Evolutionary conservation across 2,797 vertebrate species (phyloP).

Genomic region (Halcyon smyrnensis): DNA sequence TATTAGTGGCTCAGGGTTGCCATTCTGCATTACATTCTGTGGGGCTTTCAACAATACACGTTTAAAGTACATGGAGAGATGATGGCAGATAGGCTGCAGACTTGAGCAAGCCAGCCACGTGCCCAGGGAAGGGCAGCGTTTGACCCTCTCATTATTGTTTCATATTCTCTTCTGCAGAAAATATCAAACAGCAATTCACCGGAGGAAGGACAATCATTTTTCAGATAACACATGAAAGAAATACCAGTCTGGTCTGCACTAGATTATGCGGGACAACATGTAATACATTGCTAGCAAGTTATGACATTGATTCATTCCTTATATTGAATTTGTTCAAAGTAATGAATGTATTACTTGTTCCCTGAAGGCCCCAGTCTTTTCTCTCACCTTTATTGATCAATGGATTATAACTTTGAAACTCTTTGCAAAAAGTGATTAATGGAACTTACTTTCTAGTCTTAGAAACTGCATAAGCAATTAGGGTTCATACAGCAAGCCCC

Average conservation of each 20-base stretch:
- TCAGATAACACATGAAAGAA: neutral
- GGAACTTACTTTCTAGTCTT: slow-evolving; percentile 1
- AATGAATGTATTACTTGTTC: slow-evolving; percentile 29
- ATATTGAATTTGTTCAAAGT: slow-evolving; percentile 38
- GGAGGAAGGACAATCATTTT: neutral
- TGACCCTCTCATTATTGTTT: neutral
- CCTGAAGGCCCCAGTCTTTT: neutral
- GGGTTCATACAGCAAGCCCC: neutral
- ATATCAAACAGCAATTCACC: neutral
- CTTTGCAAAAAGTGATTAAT: slow-evolving; percentile 38
- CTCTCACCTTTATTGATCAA: slow-evolving; percentile 30
- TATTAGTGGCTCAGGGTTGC: neutral
- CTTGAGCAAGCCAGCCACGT: neutral
- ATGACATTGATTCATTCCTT: slow-evolving; percentile 46
- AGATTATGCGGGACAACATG: neutral
- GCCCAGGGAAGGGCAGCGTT: neutral
- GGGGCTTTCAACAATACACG: neutral
- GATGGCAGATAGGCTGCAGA: neutral
- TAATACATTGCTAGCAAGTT: neutral
- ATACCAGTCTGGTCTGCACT: neutral
- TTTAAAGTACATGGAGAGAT: neutral
- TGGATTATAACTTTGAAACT: slow-evolving; percentile 21
- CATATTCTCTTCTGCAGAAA: neutral
- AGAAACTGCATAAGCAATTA: neutral
- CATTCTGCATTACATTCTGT: neutral